Evolutionary conservation across 2,888 invertebrate species (phyloP).

Genomic region (Litoditis marina): DNA sequence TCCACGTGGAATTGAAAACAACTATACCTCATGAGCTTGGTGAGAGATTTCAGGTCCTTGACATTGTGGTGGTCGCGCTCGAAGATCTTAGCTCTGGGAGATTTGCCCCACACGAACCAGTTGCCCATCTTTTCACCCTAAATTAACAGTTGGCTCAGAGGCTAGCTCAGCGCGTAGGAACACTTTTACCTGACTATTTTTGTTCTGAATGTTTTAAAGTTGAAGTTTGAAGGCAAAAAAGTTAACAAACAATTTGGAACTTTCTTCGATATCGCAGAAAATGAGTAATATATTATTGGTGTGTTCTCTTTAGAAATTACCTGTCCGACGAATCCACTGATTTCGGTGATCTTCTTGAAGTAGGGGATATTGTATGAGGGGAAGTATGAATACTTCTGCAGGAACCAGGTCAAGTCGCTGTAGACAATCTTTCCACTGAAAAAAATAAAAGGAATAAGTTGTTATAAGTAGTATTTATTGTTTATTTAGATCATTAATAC

Average conservation of each 20-base stretch:
- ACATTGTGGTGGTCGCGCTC: conserved; percentile 69
- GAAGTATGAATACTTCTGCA: conserved; percentile 70
- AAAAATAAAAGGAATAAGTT: background rate
- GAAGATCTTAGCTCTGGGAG: conserved; percentile 63
- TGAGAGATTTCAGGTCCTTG: conserved; percentile 69
- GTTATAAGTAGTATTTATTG: no score
- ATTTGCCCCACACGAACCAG: conserved; percentile 70
- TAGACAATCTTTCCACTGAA: conserved; percentile 54
- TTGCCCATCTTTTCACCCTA: conserved; percentile 66
- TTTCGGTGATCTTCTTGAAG: conserved; percentile 70
- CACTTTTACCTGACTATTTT: no score
- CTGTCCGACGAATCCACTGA: conserved; percentile 69
- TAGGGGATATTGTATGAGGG: conserved; percentile 74
- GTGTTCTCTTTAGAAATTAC: conserved; percentile 54
- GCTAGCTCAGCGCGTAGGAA: no score
- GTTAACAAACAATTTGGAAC: no score
- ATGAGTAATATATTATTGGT: no score
- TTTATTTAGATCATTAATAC: no score
- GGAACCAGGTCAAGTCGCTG: conserved; percentile 55
- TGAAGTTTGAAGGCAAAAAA: no score
- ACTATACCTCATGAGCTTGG: conserved; percentile 66
- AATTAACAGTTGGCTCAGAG: no score
- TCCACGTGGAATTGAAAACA: no score
- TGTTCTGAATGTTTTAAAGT: no score
- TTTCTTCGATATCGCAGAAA: no score